Evolutionary conservation across 2,797 vertebrate genomes (phyloP), one percentile per base, ranked within the genome.

Genomic region (Danio albolineatus): DNA sequence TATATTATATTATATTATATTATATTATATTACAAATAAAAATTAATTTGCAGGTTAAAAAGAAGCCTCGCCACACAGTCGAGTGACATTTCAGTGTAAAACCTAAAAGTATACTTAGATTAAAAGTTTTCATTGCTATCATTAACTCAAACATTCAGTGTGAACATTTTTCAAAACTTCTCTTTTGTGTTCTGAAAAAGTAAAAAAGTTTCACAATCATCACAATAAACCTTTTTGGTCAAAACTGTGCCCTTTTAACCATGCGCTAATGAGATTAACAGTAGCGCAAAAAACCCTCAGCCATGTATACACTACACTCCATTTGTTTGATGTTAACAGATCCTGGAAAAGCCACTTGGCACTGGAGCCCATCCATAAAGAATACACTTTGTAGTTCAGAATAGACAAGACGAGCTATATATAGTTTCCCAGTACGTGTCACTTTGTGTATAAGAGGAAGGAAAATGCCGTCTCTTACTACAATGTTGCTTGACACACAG

Each of bases 391-490:
- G n/a, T 51, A 46, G 14, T 48, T 48, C 2, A 65, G 59, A 77
- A 67, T 57, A 77, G 53, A 66, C 10, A 59, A 21, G 5, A n/a
- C 7, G 28, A 2, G 5, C 16, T 77, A 77, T 69, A 36, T 48
- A 69, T 69, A 69, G 43, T 19, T 57, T 77, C 7, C 12, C 14
- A 77, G 41, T 46, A 39, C n/a, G 19, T 67, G 62, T 16, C 21
- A 48, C 10, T 69, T n/a, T 39, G 75, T 69, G 21, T 39, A 36
- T 77, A 44, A 59, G 51, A 69, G 75, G 75, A 77, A 77, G 75
- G 51, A 77, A 77, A 19, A 21, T 57, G 41, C 12, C 12, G 16
- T 38, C 43, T 48, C 54, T 69, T 59, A 48, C 75, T 38, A 77
- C 49, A 43, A 60, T 41, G n/a, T 66, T 13, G 56, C 7, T 4